Evolutionary conservation across 2,888 invertebrate genomes (phyloP), one percentile per base, ranked within the genome.

Genomic region (Drosophila atripex): DNA sequence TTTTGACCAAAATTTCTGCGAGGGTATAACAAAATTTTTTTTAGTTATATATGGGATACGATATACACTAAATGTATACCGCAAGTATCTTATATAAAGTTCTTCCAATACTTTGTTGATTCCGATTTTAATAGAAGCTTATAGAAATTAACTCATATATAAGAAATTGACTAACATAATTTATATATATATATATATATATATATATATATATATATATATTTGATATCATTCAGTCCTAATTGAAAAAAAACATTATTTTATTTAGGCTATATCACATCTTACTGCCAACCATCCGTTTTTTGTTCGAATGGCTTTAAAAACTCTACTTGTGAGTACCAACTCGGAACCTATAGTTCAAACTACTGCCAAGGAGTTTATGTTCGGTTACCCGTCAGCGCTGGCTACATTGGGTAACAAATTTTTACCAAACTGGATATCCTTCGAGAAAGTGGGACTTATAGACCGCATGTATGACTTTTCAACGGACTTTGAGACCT

Each of bases 381-480:
- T 97, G 96, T 97, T 97, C 92, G 97, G 97, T 0, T 97, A 96
- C 91, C 92, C 95, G 76, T 96, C 96, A n/a, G 93, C 95, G 3
- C 92, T 97, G 61, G 95, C 97, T 91, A 95, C 95, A 1, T 90
- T 97, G 56, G 97, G 97, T 0, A 96, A 97, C 90, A 95, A 94
- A 16, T 93, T 97, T 78, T 92, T 97, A 92, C 96, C 97, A 0
- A 94, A 94, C 11, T 97, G 97, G 95, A 96, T 97, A 58, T 94
- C 94, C 61, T 97, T 97, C 88, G 96, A 97, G 80, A 96, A 96
- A 85, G 94, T 98, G 11, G 97, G 97, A 0, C 93, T 97, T 1
- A 97, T 98, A 77, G 97, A 97, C 92, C 92, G 97, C 92, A 97
- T 97, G 97, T 97, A 97, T 90, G 95, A 97, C 77, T 97, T 97